Evolutionary conservation across 2,888 invertebrate genomes (phyloP).

Genomic region (Antheraea assamensis): DNA sequence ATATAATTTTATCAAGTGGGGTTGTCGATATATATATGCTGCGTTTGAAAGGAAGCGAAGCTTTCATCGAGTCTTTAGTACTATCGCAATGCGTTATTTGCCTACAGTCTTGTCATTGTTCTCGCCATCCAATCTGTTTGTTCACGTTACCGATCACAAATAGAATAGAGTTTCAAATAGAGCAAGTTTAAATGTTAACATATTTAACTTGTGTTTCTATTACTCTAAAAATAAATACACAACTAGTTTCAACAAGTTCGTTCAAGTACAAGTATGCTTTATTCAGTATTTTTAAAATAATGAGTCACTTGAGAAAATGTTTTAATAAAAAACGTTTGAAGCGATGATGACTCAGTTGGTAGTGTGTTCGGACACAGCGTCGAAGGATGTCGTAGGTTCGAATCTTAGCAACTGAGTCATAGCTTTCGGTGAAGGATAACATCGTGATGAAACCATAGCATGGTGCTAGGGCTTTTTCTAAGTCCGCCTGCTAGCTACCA

Average conservation of each 20-base stretch:
- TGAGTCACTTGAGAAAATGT: neutral
- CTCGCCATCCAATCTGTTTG: neutral
- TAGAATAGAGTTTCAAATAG: neutral
- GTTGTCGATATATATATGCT: neutral
- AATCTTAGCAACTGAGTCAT: too few species aligned
- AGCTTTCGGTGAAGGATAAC: too few species aligned
- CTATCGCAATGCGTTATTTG: neutral
- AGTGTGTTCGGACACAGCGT: too few species aligned
- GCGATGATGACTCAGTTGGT: too few species aligned
- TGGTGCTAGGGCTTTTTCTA: too few species aligned
- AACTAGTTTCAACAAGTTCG: neutral
- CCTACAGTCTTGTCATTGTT: slow-evolving; percentile 1
- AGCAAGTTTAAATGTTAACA: neutral
- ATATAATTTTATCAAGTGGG: neutral
- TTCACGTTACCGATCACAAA: neutral
- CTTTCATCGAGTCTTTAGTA: neutral
- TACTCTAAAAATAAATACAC: neutral
- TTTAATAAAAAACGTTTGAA: too few species aligned
- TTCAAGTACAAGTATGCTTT: neutral
- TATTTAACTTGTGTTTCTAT: neutral
- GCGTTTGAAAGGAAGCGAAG: neutral
- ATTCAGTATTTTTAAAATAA: neutral
- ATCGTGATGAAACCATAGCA: too few species aligned
- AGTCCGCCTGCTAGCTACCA: too few species aligned
- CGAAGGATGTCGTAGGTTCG: too few species aligned